These are phyloP conservation scores for Xanthia icteritia DNA, from an alignment of 2,888 invertebrate species.

Conservation along the genomic window DNA sequence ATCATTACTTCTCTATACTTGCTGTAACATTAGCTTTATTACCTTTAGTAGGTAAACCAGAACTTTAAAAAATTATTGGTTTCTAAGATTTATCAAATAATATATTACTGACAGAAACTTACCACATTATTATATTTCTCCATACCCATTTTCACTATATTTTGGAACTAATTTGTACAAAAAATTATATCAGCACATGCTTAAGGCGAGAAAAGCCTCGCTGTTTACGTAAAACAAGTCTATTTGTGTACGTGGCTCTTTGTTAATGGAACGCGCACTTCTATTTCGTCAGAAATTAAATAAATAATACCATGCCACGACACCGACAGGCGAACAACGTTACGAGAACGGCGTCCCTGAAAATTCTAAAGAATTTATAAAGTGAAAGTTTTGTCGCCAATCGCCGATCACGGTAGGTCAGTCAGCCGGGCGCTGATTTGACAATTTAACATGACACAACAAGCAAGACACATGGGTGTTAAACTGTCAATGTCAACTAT, in stretches of 20 bases:
- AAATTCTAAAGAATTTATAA: constrained; percentile 50
- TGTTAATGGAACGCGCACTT: constrained; percentile 20
- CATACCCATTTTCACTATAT: constrained; percentile 79
- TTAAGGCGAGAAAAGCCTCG: constrained; percentile 1
- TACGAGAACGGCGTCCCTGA: constrained; percentile 53
- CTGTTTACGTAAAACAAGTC: constrained; percentile 23
- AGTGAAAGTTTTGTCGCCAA: constrained; percentile 61
- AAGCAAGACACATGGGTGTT: not conserved
- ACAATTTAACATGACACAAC: not conserved
- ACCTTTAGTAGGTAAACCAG: not conserved
- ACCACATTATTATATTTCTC: constrained; percentile 79
- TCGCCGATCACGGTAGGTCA: not conserved
- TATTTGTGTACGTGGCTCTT: constrained; percentile 56
- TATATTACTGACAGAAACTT: constrained; percentile 56
- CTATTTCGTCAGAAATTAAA: constrained; percentile 44
- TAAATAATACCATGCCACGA: constrained; percentile 45
- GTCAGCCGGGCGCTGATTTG: not conserved
- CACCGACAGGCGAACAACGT: constrained; percentile 20
- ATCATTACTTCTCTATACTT: not conserved
- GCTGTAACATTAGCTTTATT: not conserved
- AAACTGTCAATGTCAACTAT: not conserved
- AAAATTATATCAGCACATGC: constrained; percentile 34
- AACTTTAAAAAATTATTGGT: not conserved
- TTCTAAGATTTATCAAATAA: accelerated
- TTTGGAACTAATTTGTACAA: not conserved